Evolutionary conservation across 2,113 vertebrate genomes (phyloP).

Genomic region (Axis porcinus): DNA sequence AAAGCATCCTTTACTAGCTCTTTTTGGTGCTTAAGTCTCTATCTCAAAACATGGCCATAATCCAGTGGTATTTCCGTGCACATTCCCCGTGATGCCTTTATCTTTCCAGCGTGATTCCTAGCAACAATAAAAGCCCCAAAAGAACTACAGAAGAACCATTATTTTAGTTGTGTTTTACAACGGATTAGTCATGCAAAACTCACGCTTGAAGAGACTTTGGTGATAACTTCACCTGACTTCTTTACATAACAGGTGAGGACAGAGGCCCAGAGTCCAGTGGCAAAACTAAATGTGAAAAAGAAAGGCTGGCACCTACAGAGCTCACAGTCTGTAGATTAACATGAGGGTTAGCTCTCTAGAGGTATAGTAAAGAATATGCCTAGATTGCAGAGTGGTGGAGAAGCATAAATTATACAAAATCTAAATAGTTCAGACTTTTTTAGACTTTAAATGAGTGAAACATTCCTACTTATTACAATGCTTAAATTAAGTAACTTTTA

Average conservation of each 20-base stretch:
- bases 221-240: neutral
- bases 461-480: neutral
- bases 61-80: neutral
- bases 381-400: neutral
- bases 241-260: neutral
- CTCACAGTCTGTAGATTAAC: neutral
- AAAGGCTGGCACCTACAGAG: neutral
- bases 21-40: neutral
- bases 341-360: neutral
- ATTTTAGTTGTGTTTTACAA: conserved; percentile 1
- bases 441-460: neutral
- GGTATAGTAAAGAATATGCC: neutral
- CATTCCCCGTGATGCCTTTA: neutral
- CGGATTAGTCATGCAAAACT: neutral
- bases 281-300: neutral
- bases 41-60: neutral
- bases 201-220: neutral
- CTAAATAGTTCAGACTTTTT: neutral
- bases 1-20: neutral
- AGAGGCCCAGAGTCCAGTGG: neutral
- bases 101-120: neutral
- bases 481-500: neutral
- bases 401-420: neutral
- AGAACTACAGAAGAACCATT: conserved; percentile 10
- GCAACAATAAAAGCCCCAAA: neutral